phyloP scores from a whole-genome alignment of 2,113 vertebrate genomes.

The Brienomyrus brachyistius region DNA sequence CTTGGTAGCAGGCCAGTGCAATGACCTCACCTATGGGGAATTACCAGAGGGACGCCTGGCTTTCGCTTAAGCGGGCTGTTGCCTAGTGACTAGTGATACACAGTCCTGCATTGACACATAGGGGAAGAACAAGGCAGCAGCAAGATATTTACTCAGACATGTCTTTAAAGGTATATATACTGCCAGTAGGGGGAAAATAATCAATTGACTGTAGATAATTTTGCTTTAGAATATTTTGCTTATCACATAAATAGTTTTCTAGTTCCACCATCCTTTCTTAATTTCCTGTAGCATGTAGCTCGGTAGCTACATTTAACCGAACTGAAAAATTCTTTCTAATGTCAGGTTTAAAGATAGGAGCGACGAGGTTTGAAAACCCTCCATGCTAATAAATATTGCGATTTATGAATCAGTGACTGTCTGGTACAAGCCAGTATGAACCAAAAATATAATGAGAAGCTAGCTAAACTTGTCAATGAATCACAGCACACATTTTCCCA shows the following conservation, averaged over 20 bases:
- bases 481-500: not conserved
- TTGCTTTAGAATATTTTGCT: not conserved
- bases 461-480: not conserved
- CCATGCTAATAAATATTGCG: not conserved
- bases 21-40: constrained; percentile 56
- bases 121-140: not conserved
- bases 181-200: not conserved
- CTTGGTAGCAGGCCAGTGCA: constrained; percentile 38
- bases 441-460: not conserved
- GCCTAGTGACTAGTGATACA: constrained; percentile 39
- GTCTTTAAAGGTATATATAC: not conserved
- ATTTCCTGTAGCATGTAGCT: not conserved
- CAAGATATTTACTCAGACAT: not conserved
- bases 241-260: not conserved
- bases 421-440: not conserved
- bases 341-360: not conserved
- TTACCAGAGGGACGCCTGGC: constrained; percentile 45
- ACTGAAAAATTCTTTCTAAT: not conserved
- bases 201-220: not conserved
- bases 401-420: not conserved
- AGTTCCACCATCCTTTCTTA: not conserved
- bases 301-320: not conserved
- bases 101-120: constrained; percentile 23
- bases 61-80: constrained; percentile 46
- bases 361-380: not conserved